Evolutionary conservation across 2,113 vertebrate species (phyloP), one percentile per base, ranked within the genome.

Genomic region (Pedetes capensis): DNA sequence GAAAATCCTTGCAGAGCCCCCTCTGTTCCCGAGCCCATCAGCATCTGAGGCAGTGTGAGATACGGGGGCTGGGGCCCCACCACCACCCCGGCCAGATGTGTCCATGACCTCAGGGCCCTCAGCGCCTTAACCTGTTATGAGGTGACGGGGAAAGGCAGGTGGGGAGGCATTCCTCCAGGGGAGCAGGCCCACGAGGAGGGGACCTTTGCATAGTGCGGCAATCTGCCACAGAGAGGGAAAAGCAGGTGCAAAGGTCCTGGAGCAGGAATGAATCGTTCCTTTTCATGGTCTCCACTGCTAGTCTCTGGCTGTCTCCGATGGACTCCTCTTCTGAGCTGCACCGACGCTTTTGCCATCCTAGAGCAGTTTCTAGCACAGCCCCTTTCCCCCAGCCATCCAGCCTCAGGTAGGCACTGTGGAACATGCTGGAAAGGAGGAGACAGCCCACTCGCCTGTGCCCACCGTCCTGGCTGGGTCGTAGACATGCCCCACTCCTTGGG

Each of bases 1-100:
- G 92, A 76, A 95, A 92, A 93, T 14, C 1, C 87, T 96, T 89
- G 55, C 66, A 44, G 72, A 80, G 4, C 55, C 83, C 84, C 92
- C 47, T 22, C 59, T 34, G 63, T n/a, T 29, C 6, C 61, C 22
- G 61, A n/a, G n/a, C 20, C 44, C 68, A 34, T 79, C 22, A 12
- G 80, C 25, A 20, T 63, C 83, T 12, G 44, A 87, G 32, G 57
- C 44, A 20, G 29, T 47, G 76, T 44, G 93, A 59, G 63, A 75
- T 37, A 57, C 59, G 22, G 53, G 23, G 10, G 32, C 75, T 4
- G 13, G 29, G 44, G 8, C 34, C 3, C 1, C 0, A 42, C 34
- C 20, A 7, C 12, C 3, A 37, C 55, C 61, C 1, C 0, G 8
- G 25, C 25, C 69, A 59, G 57, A 25, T 2, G 59, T 1, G 3